Base-by-base conservation (phyloP, 2,797 vertebrate species). In the Sebastes cheni region DNA sequence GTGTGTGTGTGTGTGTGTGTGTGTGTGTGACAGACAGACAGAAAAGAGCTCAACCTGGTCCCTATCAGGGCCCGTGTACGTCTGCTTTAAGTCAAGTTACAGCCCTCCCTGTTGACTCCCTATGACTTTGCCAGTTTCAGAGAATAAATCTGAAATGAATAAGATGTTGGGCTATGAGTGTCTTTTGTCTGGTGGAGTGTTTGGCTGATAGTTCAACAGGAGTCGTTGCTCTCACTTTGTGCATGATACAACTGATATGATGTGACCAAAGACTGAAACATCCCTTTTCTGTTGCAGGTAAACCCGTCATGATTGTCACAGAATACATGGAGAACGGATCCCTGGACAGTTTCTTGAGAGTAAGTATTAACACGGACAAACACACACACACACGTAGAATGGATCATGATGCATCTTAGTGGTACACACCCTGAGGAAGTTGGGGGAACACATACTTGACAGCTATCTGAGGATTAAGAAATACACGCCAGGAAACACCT, bases 281-380 rank as follows among this genome's bases (percentile, higher is more conserved):
- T 79, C 36, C 13, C 25, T 50, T 39, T 39, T 81, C 32, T 90
- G 56, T 87, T 6, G 11, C 90, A 96, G 96, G 95, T 92, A 96
- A 96, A 86, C 96, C 96, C 0, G 96, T 96, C 86, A 96, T 96
- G 96, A 96, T 96, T 27, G 95, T 96, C 85, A 96, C 96, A 6
- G 96, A 96, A 67, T 96, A 96, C 91, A 96, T 96, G 96, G 96
- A 96, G 91, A 96, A 96, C 6, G 96, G 96, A 64, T 96, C 96
- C 54, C 91, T 96, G 84, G 96, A 96, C 89, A 95, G 95, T 88
- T 96, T 96, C 90, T 79, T 96, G 77, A 95, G 95, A 88, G 96
- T 96, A 82, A 93, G 96, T 95, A 81, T 64, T 59, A 72, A 85
- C 67, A 77, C 9, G 2, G 25, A 72, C 52, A 61, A 8, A 86